Conservation (phyloP, 2,888 invertebrate species). For the Eugnorisma glareosa region DNA sequence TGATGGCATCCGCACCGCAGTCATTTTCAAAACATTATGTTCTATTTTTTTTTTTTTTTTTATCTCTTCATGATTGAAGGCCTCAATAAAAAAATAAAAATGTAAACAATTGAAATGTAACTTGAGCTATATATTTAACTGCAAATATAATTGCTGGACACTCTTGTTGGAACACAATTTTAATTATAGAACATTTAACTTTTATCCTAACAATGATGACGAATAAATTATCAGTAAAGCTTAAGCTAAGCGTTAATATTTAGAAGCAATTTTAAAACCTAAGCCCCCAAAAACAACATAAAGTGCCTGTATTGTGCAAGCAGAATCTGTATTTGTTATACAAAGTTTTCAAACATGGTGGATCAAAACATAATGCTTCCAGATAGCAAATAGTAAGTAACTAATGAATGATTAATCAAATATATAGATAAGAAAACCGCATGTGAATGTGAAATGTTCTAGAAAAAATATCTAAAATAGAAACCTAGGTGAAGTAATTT, state of each 20-base stretch:
- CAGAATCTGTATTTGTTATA: background rate
- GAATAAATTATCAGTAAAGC: background rate
- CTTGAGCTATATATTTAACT: background rate
- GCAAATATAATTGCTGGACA: background rate
- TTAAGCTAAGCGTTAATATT: background rate
- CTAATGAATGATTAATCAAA: background rate
- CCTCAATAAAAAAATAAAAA: too few species aligned
- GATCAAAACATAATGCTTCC: background rate
- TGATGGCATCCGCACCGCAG: too few species aligned
- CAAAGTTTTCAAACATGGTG: background rate
- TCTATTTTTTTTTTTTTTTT: too few species aligned
- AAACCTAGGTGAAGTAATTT: background rate
- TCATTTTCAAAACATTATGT: too few species aligned
- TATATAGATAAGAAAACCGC: conserved; percentile 14
- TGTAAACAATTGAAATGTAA: too few species aligned
- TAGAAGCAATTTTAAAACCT: background rate
- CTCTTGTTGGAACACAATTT: background rate
- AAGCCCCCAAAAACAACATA: too few species aligned
- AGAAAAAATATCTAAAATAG: background rate
- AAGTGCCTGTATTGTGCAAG: background rate
- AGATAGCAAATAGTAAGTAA: background rate
- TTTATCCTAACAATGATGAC: background rate
- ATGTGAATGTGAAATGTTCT: background rate
- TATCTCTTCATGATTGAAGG: too few species aligned
- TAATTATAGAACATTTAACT: background rate